Evolutionary conservation across 2,888 invertebrate species (phyloP), one percentile per base, ranked within the genome.

Genomic region (Nephrotoma appendiculata): DNA sequence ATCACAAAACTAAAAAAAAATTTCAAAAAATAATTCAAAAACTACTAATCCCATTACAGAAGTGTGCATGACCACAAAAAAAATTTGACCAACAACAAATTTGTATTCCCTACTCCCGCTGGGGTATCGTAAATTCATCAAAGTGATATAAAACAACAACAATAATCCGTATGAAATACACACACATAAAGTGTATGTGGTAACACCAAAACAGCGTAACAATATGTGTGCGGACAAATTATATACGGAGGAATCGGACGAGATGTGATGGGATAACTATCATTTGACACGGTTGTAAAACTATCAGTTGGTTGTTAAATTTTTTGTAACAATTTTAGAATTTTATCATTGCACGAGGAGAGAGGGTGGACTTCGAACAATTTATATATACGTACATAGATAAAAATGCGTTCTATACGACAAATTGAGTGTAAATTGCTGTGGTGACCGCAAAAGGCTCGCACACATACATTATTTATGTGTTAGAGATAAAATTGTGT

Each of bases 81-180:
- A 71, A 71, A 71, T 9, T 71, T 71, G 71, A 71, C 71, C 71
- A 71, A 71, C 71, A 71, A 71, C 71, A 71, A 71, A 71, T 71
- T n/a, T 31, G 31, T 71, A 71, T 71, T 71, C 71, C 71, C 71
- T 71, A 52, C 86, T 41, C 86, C 86, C 86, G 52, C 86, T 86
- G 44, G 86, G 86, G 86, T 57, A 52, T 86, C 86, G 86, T 86
- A 86, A 86, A 86, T 86, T 86, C 86, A 86, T 86, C 86, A 86
- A 86, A 86, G 84, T 84, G 84, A 42, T 42, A 84, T 84, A 84
- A 84, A 84, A 84, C 71, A 71, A 71, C 71, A 71, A 71, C 71
- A 71, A 31, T 31, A 31, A 71, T 52, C 15, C 9, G 52, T 52
- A 52, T 31, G 31, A 31, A 2, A 31, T 31, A 31, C 31, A 31